These are phyloP conservation scores for Odontomachus brunneus DNA, from an alignment of 1,140 invertebrate species.

Conservation along the genomic window DNA sequence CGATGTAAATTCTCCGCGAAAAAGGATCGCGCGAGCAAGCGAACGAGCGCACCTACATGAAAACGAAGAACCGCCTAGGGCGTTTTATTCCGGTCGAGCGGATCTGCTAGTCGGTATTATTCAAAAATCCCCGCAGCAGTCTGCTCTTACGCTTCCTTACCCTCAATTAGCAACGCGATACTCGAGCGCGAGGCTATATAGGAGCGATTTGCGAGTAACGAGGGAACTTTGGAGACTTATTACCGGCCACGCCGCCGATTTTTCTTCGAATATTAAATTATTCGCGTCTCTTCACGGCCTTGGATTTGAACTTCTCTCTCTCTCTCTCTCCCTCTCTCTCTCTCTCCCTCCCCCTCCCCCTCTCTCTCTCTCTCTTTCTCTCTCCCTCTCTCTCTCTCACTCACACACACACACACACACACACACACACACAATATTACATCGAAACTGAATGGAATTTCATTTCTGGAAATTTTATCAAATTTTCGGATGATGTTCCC, in stretches of 20 bases:
- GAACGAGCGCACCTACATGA: slow-evolving; percentile 43
- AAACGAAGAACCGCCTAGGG: slow-evolving; percentile 48
- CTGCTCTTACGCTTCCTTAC: slow-evolving; percentile 57
- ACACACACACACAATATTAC: too few species aligned
- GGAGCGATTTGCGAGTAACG: slow-evolving; percentile 52
- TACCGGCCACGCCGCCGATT: slow-evolving; percentile 21
- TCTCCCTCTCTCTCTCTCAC: too few species aligned
- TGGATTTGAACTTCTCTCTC: neutral
- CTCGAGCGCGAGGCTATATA: slow-evolving; percentile 41
- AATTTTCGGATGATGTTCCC: too few species aligned
- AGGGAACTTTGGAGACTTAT: slow-evolving; percentile 52
- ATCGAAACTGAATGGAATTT: too few species aligned
- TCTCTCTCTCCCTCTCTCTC: too few species aligned
- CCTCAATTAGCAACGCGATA: slow-evolving; percentile 61
- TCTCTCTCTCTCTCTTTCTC: too few species aligned
- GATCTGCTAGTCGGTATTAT: slow-evolving; percentile 50
- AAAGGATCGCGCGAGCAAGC: slow-evolving; percentile 27
- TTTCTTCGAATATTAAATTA: slow-evolving; percentile 48
- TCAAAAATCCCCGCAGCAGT: slow-evolving; percentile 41
- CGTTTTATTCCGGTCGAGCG: slow-evolving; percentile 47
- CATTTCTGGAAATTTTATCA: too few species aligned
- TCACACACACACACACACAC: too few species aligned
- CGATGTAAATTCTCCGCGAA: slow-evolving; percentile 47
- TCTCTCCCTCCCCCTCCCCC: too few species aligned
- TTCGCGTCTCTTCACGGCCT: slow-evolving; percentile 2